These are phyloP conservation scores for Griposia aprilina DNA, from an alignment of 2,888 invertebrate genomes.

Conservation along the genomic window DNA sequence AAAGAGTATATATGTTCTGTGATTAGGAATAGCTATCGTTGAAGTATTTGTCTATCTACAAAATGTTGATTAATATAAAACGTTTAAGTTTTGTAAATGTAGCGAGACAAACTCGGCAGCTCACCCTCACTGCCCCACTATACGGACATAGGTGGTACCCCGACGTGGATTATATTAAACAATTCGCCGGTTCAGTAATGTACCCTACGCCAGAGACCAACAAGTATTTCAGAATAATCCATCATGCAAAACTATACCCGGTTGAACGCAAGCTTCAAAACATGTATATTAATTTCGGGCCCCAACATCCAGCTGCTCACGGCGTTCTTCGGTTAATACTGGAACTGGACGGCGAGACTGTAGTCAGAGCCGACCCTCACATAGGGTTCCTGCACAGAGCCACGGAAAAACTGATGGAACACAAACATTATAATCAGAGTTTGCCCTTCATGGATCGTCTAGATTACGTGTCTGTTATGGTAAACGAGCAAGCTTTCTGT, in stretches of 20 bases:
- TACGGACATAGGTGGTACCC: constrained; percentile 91
- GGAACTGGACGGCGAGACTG: constrained; percentile 95
- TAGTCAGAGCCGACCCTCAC: constrained; percentile 95
- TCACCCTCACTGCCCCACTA: constrained; percentile 70
- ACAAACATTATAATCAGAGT: constrained; percentile 96
- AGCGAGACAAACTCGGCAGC: constrained; percentile 60
- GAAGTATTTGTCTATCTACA: not conserved
- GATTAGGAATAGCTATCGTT: not conserved
- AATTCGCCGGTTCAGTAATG: constrained; percentile 90
- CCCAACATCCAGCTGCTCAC: constrained; percentile 97
- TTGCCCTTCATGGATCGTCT: constrained; percentile 96
- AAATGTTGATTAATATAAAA: constrained; percentile 50
- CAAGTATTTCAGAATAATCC: constrained; percentile 81
- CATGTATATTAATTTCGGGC: constrained; percentile 95
- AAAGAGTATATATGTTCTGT: too few relatives aligned
- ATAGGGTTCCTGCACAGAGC: constrained; percentile 96
- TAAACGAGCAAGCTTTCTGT: constrained; percentile 94
- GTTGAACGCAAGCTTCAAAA: constrained; percentile 92
- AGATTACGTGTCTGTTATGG: constrained; percentile 96
- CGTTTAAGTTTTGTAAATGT: constrained; percentile 23
- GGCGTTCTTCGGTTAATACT: constrained; percentile 95
- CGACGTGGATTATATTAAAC: constrained; percentile 90
- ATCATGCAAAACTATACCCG: constrained; percentile 79
- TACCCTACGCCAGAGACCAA: constrained; percentile 87
- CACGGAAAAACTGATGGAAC: constrained; percentile 97